Conservation (phyloP, 1,140 invertebrate species). For the Panonychus citri region DNA sequence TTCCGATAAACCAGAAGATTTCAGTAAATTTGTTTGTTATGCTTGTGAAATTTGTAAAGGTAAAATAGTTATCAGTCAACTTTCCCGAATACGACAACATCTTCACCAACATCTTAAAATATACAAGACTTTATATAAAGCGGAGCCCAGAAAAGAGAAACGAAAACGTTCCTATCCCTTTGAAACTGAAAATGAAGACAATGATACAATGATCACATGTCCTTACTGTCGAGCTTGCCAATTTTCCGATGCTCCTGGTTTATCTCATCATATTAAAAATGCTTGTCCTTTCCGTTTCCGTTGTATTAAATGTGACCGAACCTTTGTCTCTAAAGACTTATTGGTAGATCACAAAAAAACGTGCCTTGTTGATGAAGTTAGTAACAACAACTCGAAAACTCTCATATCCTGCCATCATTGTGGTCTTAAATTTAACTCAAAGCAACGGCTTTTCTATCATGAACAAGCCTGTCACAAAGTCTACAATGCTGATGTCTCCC, state of each 20-base stretch:
- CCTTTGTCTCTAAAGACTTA: background rate
- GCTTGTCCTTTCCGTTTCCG: background rate
- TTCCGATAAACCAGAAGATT: background rate
- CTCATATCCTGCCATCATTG: slow-evolving; percentile 12
- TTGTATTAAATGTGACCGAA: background rate
- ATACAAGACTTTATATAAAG: background rate
- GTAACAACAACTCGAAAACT: background rate
- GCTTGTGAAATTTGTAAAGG: background rate
- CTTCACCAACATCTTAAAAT: slow-evolving; percentile 1
- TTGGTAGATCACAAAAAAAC: background rate
- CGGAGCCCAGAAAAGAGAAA: background rate
- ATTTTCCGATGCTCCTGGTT: background rate
- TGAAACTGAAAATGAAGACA: background rate
- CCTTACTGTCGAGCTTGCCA: slow-evolving; percentile 1
- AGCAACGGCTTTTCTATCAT: slow-evolving; percentile 8
- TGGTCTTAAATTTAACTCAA: slow-evolving; percentile 19
- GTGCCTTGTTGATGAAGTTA: background rate
- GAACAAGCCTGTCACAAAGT: slow-evolving; percentile 3
- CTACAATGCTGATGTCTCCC: background rate
- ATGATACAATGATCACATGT: background rate
- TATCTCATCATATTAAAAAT: background rate
- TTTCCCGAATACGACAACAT: slow-evolving; percentile 1
- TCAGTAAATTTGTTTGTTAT: background rate
- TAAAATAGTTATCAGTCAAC: background rate
- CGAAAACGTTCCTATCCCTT: background rate